Evolutionary conservation across 2,888 invertebrate species (phyloP).

Genomic region (Augochlorella aurata): DNA sequence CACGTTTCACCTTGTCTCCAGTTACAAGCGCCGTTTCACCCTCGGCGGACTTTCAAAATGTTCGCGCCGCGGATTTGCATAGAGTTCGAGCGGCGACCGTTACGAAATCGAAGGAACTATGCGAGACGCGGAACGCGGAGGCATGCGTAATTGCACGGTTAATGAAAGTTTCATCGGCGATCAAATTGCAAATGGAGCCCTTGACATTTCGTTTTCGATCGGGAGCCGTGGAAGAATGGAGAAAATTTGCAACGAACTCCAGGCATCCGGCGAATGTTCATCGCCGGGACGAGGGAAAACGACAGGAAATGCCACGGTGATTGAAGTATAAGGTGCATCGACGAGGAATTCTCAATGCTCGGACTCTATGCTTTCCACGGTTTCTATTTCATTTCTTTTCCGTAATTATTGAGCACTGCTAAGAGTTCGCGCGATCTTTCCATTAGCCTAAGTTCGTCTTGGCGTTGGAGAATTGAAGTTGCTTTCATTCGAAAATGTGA

Average conservation of each 20-base stretch:
- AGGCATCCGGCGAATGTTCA: not conserved
- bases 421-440: too few species aligned
- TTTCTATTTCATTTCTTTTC: too few species aligned
- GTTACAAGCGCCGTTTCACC: not conserved
- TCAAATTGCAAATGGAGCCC: constrained; percentile 27
- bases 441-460: too few species aligned
- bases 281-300: not conserved
- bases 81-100: not conserved
- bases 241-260: constrained; percentile 9
- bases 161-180: constrained; percentile 23
- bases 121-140: constrained; percentile 13
- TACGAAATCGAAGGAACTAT: not conserved
- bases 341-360: too few species aligned
- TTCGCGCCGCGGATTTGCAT: not conserved
- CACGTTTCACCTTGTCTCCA: not conserved
- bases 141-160: constrained; percentile 5
- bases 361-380: too few species aligned
- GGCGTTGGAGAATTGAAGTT: too few species aligned
- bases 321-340: not conserved
- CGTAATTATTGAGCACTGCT: too few species aligned
- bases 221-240: not conserved
- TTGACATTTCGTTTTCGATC: constrained; percentile 28
- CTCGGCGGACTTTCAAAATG: not conserved
- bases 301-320: constrained; percentile 4
- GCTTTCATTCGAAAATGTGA: too few species aligned